A percentile compares a stretch with the other conserved stretches of the same genome.
phyloP scores from a whole-genome alignment of 1,140 invertebrate species.

The Ericerus pela region DNA sequence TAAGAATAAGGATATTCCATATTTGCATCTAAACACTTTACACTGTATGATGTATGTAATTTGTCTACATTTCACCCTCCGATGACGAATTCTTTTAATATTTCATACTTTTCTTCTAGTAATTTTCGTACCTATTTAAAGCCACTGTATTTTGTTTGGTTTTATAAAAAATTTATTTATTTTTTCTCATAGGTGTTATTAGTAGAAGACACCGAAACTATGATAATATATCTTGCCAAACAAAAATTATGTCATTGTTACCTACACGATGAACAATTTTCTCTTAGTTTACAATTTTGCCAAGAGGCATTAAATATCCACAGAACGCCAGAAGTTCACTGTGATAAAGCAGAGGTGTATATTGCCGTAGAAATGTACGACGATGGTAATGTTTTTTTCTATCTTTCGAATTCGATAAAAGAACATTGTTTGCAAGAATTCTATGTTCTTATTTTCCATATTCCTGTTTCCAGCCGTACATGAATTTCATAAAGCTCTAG shows the following conservation, averaged over 20 bases:
- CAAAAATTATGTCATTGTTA: constrained; percentile 60
- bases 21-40: too few species aligned
- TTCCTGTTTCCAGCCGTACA: constrained; percentile 49
- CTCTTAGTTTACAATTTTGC: constrained; percentile 57
- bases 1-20: too few species aligned
- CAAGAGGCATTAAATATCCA: constrained; percentile 61
- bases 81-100: too few species aligned
- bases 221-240: constrained; percentile 58
- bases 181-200: constrained; percentile 36
- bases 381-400: constrained; percentile 45
- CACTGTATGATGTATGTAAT: too few species aligned
- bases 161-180: neutral
- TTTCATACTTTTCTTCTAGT: too few species aligned
- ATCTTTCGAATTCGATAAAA: neutral
- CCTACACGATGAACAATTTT: constrained; percentile 47
- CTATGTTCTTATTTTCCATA: neutral
- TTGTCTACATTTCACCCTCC: too few species aligned
- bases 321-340: constrained; percentile 62
- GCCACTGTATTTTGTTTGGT: neutral
- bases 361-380: constrained; percentile 80
- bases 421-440: neutral
- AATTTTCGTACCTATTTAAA: neutral
- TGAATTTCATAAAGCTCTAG: constrained; percentile 71
- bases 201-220: constrained; percentile 50
- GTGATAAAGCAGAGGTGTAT: constrained; percentile 86